phyloP scores from a whole-genome alignment of 1,140 invertebrate genomes.

The Pteromalus puparum region DNA sequence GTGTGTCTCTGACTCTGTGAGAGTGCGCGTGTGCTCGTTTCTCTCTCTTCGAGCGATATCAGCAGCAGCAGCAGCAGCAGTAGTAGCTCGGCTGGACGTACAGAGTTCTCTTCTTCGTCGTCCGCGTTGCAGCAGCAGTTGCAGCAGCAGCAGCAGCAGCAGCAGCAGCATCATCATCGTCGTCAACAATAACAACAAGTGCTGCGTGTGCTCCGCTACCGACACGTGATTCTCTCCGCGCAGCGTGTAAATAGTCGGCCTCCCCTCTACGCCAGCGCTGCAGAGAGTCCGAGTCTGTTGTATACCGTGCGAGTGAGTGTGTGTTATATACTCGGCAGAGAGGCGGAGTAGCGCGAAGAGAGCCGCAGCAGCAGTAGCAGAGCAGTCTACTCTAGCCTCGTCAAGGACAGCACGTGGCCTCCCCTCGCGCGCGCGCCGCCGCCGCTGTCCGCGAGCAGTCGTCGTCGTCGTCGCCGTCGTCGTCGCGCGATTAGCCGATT shows the following conservation, averaged over 20 bases:
- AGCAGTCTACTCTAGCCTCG: constrained; percentile 34
- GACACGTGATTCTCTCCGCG: constrained; percentile 50
- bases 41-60: not conserved
- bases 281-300: constrained; percentile 56
- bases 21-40: constrained; percentile 7
- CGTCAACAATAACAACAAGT: constrained; percentile 1
- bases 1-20: not conserved
- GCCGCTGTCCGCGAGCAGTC: not conserved
- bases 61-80: not conserved
- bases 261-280: not conserved
- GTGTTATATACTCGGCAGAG: not conserved
- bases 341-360: constrained; percentile 17
- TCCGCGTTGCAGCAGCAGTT: not conserved
- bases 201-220: not conserved
- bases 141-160: not conserved
- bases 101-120: not conserved
- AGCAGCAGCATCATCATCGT: not conserved
- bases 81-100: not conserved
- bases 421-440: constrained; percentile 7
- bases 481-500: not conserved
- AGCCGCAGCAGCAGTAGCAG: constrained; percentile 44
- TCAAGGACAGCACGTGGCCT: constrained; percentile 52
- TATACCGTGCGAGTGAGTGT: constrained; percentile 7
- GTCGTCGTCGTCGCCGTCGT: not conserved
- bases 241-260: constrained; percentile 68